Conservation (phyloP, 2,888 invertebrate genomes). For the Agriopis aurantiaria region DNA sequence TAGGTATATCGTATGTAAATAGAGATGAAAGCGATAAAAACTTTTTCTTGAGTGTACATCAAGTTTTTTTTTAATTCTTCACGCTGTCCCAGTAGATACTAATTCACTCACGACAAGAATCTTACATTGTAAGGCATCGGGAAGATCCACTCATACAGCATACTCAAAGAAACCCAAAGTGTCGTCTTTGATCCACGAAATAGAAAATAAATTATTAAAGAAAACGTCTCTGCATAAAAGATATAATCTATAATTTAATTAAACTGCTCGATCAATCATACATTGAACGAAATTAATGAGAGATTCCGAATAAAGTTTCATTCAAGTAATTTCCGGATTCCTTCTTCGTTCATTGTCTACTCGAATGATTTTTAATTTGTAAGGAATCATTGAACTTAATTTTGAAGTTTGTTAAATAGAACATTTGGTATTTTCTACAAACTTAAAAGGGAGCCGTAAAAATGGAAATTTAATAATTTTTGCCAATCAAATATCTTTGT, state of each 20-base stretch:
- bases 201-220: too few relatives aligned
- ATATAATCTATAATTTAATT: conserved; percentile 5
- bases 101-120: too few relatives aligned
- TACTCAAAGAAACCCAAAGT: too few relatives aligned
- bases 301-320: conserved; percentile 21
- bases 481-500: background rate
- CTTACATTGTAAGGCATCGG: too few relatives aligned
- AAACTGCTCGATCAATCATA: conserved; percentile 17
- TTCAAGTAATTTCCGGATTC: conserved; percentile 24
- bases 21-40: too few relatives aligned
- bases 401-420: conserved; percentile 28
- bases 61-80: too few relatives aligned
- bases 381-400: conserved; percentile 5
- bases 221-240: too few relatives aligned
- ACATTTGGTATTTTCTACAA: conserved; percentile 15
- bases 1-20: too few relatives aligned
- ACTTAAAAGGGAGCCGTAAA: background rate
- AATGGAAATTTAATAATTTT: background rate
- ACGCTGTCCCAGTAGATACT: too few relatives aligned
- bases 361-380: conserved; percentile 22
- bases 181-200: too few relatives aligned
- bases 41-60: too few relatives aligned
- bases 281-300: conserved; percentile 24
- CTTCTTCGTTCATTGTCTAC: conserved; percentile 17
- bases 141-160: too few relatives aligned